phyloP scores from a whole-genome alignment of 1,140 invertebrate genomes.

The Dolichoris vasculosae region DNA sequence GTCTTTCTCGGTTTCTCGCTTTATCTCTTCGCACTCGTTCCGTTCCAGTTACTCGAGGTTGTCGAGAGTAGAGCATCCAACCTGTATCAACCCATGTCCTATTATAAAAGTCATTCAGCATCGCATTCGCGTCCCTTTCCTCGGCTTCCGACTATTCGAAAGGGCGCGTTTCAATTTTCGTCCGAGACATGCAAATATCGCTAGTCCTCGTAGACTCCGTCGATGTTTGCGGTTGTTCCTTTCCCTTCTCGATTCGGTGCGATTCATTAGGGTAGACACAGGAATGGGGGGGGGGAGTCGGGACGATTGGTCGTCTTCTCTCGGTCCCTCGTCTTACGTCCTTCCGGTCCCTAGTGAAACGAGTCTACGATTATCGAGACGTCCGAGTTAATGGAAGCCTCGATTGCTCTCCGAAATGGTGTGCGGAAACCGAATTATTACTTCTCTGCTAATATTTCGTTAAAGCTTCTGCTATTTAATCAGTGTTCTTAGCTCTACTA shows the following conservation, averaged over 20 bases:
- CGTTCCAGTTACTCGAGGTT: not conserved
- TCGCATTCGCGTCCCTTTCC: conserved; percentile 52
- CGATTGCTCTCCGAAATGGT: not conserved
- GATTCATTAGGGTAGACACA: conserved; percentile 64
- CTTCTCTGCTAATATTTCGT: not conserved
- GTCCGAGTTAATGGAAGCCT: not conserved
- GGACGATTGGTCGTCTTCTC: conserved; percentile 15
- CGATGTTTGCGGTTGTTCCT: conserved; percentile 19
- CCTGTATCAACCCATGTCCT: conserved; percentile 61
- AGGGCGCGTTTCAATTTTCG: conserved; percentile 68
- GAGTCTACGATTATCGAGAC: not conserved
- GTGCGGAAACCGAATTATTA: not conserved
- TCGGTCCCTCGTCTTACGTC: too few relatives aligned
- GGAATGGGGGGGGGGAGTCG: conserved; percentile 20
- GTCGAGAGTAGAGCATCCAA: not conserved
- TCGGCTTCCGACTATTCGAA: conserved; percentile 55
- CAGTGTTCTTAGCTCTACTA: too few relatives aligned
- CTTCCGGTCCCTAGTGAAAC: not conserved
- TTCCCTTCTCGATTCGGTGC: conserved; percentile 52
- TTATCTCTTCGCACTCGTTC: not conserved
- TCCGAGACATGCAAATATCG: conserved; percentile 67
- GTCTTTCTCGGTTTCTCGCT: not conserved
- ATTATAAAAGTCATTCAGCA: conserved; percentile 70
- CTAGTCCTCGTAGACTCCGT: not conserved
- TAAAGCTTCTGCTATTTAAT: too few relatives aligned